A percentile compares a stretch with the other conserved stretches of the same genome.
These are phyloP conservation scores for Hirtodrosophila histrioides DNA, from an alignment of 2,888 invertebrate species.

Conservation along the genomic window DNA sequence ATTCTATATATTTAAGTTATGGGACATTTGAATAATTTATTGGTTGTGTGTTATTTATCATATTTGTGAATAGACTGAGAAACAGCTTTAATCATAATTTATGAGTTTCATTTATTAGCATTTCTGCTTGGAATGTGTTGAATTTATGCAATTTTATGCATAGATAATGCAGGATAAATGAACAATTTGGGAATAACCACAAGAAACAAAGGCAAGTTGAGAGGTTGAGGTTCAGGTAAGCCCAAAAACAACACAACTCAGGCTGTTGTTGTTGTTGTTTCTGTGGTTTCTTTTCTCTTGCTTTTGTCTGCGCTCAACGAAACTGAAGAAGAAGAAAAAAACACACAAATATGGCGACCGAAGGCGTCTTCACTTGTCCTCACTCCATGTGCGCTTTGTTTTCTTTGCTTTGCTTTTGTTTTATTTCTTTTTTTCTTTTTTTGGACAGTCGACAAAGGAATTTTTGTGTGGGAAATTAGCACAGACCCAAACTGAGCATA, in stretches of 20 bases:
- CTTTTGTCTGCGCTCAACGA: slow-evolving; percentile 26
- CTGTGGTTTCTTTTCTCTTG: slow-evolving; percentile 8
- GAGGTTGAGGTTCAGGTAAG: slow-evolving; percentile 42
- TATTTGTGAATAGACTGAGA: too few relatives aligned
- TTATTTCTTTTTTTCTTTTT: slow-evolving; percentile 6
- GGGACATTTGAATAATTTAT: too few relatives aligned
- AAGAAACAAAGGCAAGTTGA: too few relatives aligned
- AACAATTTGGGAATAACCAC: too few relatives aligned
- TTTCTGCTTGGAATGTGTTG: too few relatives aligned
- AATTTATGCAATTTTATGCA: too few relatives aligned
- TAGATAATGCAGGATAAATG: too few relatives aligned
- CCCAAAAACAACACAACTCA: slow-evolving; percentile 10
- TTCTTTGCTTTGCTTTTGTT: slow-evolving; percentile 23
- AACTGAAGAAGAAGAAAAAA: slow-evolving; percentile 8
- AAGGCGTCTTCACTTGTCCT: slow-evolving; percentile 38
- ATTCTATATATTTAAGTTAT: too few relatives aligned
- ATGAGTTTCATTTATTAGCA: too few relatives aligned
- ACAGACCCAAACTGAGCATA: background rate
- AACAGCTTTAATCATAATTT: too few relatives aligned
- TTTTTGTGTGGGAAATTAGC: slow-evolving; percentile 5
- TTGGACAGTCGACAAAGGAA: slow-evolving; percentile 10
- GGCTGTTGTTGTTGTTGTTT: background rate
- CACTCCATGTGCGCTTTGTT: slow-evolving; percentile 42
- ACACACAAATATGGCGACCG: slow-evolving; percentile 50
- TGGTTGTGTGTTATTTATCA: too few relatives aligned